Evolutionary conservation across 2,888 invertebrate species (phyloP), one percentile per base, ranked within the genome.

Genomic region (Druceiella hillmani): DNA sequence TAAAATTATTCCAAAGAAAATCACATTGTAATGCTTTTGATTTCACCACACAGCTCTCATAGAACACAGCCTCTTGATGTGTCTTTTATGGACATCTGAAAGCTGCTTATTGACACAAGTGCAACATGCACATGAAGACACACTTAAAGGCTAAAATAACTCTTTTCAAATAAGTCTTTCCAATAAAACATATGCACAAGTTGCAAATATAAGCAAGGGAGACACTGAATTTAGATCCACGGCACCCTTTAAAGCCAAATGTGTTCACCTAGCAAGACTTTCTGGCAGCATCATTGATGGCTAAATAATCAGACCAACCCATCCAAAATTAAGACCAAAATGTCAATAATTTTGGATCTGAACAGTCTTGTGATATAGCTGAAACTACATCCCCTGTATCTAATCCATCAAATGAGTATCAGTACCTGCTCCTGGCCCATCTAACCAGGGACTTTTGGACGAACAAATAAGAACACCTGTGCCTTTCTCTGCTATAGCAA

Each of bases 401-500:
- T 37, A 41, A 45, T 36, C 46, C 45, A 41, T 47, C 37, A 47
- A 47, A n/a, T n/a, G n/a, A n/a, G n/a, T 41, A n/a, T n/a, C n/a
- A n/a, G n/a, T n/a, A n/a, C n/a, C n/a, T n/a, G n/a, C n/a, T n/a
- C 43, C 34, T 40, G 43, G 41, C 40, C 41, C 43, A 44, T 46
- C 35, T 46, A 47, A 49, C 40, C 41, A 50, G 38, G 37, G 45
- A 44, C 46, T 33, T 43, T 33, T 34, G 27, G 39, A 47, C 44
- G 44, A 37, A 7, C 39, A 43, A 43, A 44, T 37, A 48, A n/a
- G n/a, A n/a, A 43, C 45, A 46, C 26, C 38, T 16, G 38, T 45
- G 44, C 45, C 46, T 29, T 50, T 49, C 49, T 45, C 49, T 48
- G 41, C 42, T 46, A 50, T 49, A 46, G 49, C 48, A 48, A 44